Evolutionary conservation across 2,797 vertebrate species (phyloP), one percentile per base, ranked within the genome.

Genomic region (Gallinago nigripennis): DNA sequence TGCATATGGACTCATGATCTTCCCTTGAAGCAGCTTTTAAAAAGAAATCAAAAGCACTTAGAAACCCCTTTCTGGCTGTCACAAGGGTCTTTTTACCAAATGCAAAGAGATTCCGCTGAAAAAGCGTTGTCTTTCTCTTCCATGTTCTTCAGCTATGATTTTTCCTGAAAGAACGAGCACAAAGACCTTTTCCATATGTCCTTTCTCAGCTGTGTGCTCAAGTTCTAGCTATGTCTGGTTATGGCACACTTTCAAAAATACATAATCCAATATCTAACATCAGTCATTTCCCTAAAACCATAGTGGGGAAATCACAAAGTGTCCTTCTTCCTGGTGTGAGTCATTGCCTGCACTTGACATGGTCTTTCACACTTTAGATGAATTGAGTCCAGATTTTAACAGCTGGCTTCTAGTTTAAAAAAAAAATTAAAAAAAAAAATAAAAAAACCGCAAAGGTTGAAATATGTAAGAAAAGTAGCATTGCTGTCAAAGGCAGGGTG

Each of bases 331-430:
- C 83, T 83, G 18, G 19, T 75, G 53, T 95, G 94, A 93, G 45
- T 94, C 65, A 86, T 82, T 92, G 90, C 72, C 64, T 89, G 72
- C 76, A 53, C 84, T 95, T 96, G 94, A 96, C 92, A 51, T 92
- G 71, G 50, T 81, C 84, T 94, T 96, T 96, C 88, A 94, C 75
- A 92, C 84, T 91, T 82, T 4, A 85, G 50, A 94, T 91, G 15
- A 95, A 92, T 69, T 48, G 50, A 86, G 69, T 72, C 82, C 89
- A 92, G 94, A 89, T 91, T 96, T 92, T 65, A 96, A 69, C 91
- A 96, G 65, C 76, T 95, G 93, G 76, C 69, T 93, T 81, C 82
- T 63, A 33, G n/a, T 54, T 86, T 1, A 27, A 16, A 60, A 33
- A 37, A 17, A 58, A 15, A 58, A n/a, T n/a, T 37, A 11, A 63